phyloP scores from a whole-genome alignment of 2,113 vertebrate species.

The Cyanoderma ruficeps region DNA sequence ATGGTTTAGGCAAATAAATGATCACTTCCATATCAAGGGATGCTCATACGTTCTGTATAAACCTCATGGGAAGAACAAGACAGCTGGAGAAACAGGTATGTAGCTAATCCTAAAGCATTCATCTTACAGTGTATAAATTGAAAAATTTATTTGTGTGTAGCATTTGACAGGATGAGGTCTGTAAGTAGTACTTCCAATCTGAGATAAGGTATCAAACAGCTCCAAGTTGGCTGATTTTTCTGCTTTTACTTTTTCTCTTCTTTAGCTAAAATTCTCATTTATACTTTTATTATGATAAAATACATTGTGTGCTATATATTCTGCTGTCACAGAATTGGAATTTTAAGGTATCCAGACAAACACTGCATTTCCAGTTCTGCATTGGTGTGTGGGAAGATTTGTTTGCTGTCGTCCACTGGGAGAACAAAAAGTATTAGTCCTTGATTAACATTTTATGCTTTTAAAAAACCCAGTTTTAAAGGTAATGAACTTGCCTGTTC shows the following conservation, averaged over 20 bases:
- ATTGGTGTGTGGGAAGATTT: neutral
- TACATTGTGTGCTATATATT: neutral
- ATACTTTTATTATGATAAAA: neutral
- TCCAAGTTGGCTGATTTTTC: neutral
- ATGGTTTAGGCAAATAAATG: conserved; percentile 99
- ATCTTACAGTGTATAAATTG: neutral
- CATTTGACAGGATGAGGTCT: neutral
- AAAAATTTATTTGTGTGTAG: neutral
- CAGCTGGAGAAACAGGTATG: conserved; percentile 95
- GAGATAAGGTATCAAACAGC: neutral
- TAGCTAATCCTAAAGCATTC: conserved; percentile 7
- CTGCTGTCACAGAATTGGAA: neutral
- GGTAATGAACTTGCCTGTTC: neutral
- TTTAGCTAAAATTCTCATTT: neutral
- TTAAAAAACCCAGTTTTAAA: neutral
- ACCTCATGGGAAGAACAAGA: conserved; percentile 97
- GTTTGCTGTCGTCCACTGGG: neutral
- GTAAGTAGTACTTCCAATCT: neutral
- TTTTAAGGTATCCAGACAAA: neutral
- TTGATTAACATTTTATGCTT: neutral
- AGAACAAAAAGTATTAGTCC: neutral
- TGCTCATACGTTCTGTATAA: conserved; percentile 97
- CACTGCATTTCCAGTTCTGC: neutral
- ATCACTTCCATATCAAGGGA: conserved; percentile 92
- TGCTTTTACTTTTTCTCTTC: neutral